Evolutionary conservation across 1,140 invertebrate species (phyloP).

Genomic region (Heliconius hermathena): DNA sequence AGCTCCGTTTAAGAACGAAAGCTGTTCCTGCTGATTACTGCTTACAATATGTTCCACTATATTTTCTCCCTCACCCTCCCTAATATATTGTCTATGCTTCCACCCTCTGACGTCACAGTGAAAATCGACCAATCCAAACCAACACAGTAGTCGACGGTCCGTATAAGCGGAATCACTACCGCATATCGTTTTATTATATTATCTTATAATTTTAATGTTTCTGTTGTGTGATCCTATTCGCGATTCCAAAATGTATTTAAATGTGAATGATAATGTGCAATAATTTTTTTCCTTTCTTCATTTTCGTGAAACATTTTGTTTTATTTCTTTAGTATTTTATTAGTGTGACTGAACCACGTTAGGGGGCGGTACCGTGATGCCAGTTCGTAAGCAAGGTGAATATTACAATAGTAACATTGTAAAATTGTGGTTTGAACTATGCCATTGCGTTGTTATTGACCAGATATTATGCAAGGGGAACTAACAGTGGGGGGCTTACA

Average conservation of each 20-base stretch:
- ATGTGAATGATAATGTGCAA: slow-evolving; percentile 70
- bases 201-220: slow-evolving; percentile 71
- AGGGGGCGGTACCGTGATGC: slow-evolving; percentile 81
- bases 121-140: slow-evolving; percentile 79
- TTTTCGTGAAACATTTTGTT: slow-evolving; percentile 61
- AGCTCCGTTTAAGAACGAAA: background rate
- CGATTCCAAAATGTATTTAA: slow-evolving; percentile 60
- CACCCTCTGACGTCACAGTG: slow-evolving; percentile 78
- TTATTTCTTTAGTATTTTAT: slow-evolving; percentile 66
- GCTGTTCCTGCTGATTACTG: slow-evolving; percentile 2
- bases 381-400: slow-evolving; percentile 82
- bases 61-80: slow-evolving; percentile 55
- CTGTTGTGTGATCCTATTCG: slow-evolving; percentile 65
- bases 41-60: background rate
- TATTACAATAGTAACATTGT: slow-evolving; percentile 45
- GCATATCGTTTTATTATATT: slow-evolving; percentile 60
- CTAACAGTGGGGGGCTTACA: slow-evolving; percentile 1
- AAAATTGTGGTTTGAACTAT: slow-evolving; percentile 33
- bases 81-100: slow-evolving; percentile 72
- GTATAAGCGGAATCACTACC: slow-evolving; percentile 66
- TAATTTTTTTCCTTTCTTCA: slow-evolving; percentile 52
- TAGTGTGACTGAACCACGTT: slow-evolving; percentile 74
- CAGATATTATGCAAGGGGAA: slow-evolving; percentile 36
- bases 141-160: slow-evolving; percentile 70
- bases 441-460: slow-evolving; percentile 30